Conservation (phyloP, 2,113 vertebrate genomes). For the Amphiprion percula region DNA sequence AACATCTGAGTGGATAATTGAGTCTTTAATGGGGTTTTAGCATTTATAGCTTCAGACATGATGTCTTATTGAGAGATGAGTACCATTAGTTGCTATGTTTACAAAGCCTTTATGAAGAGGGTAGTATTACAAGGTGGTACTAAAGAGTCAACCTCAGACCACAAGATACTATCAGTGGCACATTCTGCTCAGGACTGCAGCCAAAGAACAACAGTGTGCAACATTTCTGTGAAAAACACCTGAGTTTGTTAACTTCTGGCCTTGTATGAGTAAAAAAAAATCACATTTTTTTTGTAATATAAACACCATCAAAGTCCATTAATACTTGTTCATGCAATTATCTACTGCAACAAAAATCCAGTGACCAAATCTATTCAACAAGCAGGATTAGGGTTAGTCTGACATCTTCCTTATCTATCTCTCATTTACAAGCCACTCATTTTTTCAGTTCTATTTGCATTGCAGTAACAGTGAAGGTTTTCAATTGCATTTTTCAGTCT, state of each 20-base stretch:
- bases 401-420: neutral
- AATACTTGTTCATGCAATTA: neutral
- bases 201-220: slow-evolving; percentile 8
- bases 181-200: slow-evolving; percentile 27
- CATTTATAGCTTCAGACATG: neutral
- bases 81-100: too few species aligned
- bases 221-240: slow-evolving; percentile 1
- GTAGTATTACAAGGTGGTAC: neutral
- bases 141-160: neutral
- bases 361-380: slow-evolving; percentile 14
- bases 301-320: neutral
- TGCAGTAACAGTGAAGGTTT: slow-evolving; percentile 1
- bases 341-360: slow-evolving; percentile 18
- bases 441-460: slow-evolving; percentile 2
- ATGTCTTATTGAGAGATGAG: neutral
- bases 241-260: neutral
- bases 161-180: neutral
- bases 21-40: neutral
- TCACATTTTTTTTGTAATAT: neutral
- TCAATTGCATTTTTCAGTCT: neutral
- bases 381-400: neutral
- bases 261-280: neutral
- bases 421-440: slow-evolving; percentile 9
- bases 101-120: neutral
- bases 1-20: neutral